Conservation (phyloP, 2,797 vertebrate genomes). For the Liparis tanakae region DNA sequence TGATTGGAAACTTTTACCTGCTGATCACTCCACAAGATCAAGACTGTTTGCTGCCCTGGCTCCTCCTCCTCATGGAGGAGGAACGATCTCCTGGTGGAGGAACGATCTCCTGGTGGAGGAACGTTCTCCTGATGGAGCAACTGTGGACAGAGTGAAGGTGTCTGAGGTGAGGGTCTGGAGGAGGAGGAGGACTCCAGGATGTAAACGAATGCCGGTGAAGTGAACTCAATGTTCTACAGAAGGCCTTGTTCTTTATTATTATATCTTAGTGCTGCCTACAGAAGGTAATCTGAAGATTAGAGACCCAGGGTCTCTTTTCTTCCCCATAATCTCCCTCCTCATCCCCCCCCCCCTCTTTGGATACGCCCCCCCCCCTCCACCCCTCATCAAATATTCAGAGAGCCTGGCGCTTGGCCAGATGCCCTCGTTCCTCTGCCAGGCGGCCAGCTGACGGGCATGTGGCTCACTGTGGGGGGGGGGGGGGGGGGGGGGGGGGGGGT, state of each 20-base stretch:
- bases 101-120: too few relatives aligned
- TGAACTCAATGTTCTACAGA: not conserved
- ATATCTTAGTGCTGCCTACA: not conserved
- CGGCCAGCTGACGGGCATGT: slow-evolving; percentile 61
- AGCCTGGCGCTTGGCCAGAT: slow-evolving; percentile 49
- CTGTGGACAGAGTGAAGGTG: too few relatives aligned
- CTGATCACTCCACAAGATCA: too few relatives aligned
- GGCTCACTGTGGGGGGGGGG: too few relatives aligned
- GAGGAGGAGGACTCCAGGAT: too few relatives aligned
- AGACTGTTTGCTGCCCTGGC: too few relatives aligned
- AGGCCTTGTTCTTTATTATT: not conserved
- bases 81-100: too few relatives aligned
- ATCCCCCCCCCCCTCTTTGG: not conserved
- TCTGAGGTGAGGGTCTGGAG: too few relatives aligned
- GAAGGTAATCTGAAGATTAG: not conserved
- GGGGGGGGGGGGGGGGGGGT: too few relatives aligned
- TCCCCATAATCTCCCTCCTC: not conserved
- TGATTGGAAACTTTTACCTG: not conserved
- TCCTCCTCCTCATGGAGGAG: too few relatives aligned
- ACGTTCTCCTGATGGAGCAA: too few relatives aligned
- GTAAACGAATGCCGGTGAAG: too few relatives aligned
- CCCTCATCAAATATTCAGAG: slow-evolving; percentile 71
- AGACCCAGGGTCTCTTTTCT: not conserved
- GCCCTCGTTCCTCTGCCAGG: slow-evolving; percentile 5
- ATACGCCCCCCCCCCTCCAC: slow-evolving; percentile 1